Percentiles rank a stretch among this genome's conserved stretches.
Conservation (phyloP, 2,113 vertebrate genomes). For the Scomber scombrus region DNA sequence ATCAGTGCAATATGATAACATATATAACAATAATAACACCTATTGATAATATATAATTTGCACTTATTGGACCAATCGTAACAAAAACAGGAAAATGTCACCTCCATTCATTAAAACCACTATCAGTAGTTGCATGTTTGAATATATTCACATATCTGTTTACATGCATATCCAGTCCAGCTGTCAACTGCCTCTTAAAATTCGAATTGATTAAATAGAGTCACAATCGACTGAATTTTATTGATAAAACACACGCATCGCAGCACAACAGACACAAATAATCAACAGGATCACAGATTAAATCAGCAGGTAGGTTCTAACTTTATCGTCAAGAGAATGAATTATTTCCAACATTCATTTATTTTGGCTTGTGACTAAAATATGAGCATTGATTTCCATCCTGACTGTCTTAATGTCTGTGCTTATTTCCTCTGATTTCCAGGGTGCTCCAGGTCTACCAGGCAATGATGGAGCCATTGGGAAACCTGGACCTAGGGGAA, state of each 20-base stretch:
- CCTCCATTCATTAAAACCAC: neutral
- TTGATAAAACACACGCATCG: neutral
- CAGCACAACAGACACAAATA: too few species aligned
- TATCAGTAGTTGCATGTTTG: too few species aligned
- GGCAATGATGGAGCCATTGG: constrained; percentile 83
- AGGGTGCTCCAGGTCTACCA: constrained; percentile 85
- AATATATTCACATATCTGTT: neutral
- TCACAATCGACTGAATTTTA: neutral
- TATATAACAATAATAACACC: neutral
- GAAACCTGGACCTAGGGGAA: constrained; percentile 85
- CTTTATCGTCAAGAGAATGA: too few species aligned
- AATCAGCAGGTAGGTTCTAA: too few species aligned
- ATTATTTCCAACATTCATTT: neutral
- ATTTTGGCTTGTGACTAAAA: neutral
- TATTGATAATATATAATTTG: neutral
- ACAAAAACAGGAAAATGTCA: neutral
- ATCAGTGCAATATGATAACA: neutral
- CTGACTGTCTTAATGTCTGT: neutral
- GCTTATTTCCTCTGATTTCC: constrained; percentile 5
- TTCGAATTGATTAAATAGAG: neutral
- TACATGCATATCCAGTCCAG: neutral
- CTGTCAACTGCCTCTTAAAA: neutral
- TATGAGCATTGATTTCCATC: neutral
- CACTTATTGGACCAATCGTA: neutral
- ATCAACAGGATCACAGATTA: neutral